A percentile compares a stretch with the other conserved stretches of the same genome.
Evolutionary conservation across 2,888 invertebrate species (phyloP).

Genomic region (Parnassius mnemosyne): DNA sequence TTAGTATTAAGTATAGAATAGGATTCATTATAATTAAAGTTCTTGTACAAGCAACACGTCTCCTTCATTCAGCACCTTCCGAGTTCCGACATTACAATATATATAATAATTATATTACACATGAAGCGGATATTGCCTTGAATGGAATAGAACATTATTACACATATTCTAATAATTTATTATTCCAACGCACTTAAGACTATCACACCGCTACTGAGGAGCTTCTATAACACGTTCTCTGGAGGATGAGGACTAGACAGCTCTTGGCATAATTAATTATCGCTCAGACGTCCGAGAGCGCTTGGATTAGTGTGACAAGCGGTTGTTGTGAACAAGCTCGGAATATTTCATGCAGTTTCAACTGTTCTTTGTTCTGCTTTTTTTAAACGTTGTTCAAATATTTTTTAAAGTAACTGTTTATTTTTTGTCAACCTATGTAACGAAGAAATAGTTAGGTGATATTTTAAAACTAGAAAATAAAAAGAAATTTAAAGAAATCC

Average conservation of each 20-base stretch:
- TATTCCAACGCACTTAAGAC: constrained; percentile 1
- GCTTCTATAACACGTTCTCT: neutral
- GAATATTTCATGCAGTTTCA: constrained; percentile 4
- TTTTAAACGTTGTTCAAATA: too few species aligned
- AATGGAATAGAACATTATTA: neutral
- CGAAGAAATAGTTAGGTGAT: too few species aligned
- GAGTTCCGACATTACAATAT: too few species aligned
- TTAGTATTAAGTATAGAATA: too few species aligned
- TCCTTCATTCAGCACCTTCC: too few species aligned
- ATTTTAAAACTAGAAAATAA: too few species aligned
- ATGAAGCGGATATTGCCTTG: neutral
- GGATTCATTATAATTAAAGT: too few species aligned
- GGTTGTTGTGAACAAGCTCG: constrained; percentile 6
- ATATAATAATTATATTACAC: too few species aligned
- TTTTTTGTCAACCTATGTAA: too few species aligned
- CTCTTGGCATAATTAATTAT: constrained; percentile 19
- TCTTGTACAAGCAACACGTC: too few species aligned
- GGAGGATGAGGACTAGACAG: constrained; percentile 1
- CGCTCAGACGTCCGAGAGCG: constrained; percentile 7
- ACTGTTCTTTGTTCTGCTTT: constrained; percentile 1
- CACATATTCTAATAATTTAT: neutral
- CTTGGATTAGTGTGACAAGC: constrained; percentile 17
- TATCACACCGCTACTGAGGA: constrained; percentile 1
- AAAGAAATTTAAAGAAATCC: too few species aligned
- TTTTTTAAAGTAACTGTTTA: too few species aligned